phyloP scores from a whole-genome alignment of 2,888 invertebrate genomes.

The Temnothorax unifasciatus region DNA sequence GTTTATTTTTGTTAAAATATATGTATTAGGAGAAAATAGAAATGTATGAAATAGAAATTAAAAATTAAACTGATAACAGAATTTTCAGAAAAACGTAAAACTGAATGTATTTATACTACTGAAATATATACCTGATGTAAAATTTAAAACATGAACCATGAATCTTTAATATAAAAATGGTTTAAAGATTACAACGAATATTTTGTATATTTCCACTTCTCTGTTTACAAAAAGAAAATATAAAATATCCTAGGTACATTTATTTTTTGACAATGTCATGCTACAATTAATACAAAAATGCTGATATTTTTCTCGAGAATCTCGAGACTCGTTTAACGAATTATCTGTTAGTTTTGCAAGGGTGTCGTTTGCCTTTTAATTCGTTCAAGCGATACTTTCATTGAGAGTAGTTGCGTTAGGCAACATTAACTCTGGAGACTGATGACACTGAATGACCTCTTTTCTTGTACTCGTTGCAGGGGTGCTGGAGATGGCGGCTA shows the following conservation, averaged over 20 bases:
- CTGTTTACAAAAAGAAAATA: not conserved
- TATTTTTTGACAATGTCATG: not conserved
- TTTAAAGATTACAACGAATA: not conserved
- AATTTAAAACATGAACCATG: not conserved
- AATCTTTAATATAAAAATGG: not conserved
- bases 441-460: slow-evolving; percentile 66
- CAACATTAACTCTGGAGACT: slow-evolving; percentile 32
- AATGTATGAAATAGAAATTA: not conserved
- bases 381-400: slow-evolving; percentile 32
- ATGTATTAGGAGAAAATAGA: not conserved
- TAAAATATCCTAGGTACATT: not conserved
- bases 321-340: slow-evolving; percentile 10
- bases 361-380: slow-evolving; percentile 13
- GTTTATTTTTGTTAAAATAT: not conserved
- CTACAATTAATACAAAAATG: not conserved
- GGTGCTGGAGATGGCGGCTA: slow-evolving; percentile 94
- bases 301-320: not conserved
- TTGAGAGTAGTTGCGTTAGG: slow-evolving; percentile 13
- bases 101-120: not conserved
- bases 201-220: not conserved
- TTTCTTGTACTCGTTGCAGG: slow-evolving; percentile 87
- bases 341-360: not conserved
- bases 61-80: not conserved
- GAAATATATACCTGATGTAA: not conserved
- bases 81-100: not conserved